These are phyloP conservation scores for Anolis apletophallus DNA, from an alignment of 2,797 vertebrate species.

Conservation along the genomic window DNA sequence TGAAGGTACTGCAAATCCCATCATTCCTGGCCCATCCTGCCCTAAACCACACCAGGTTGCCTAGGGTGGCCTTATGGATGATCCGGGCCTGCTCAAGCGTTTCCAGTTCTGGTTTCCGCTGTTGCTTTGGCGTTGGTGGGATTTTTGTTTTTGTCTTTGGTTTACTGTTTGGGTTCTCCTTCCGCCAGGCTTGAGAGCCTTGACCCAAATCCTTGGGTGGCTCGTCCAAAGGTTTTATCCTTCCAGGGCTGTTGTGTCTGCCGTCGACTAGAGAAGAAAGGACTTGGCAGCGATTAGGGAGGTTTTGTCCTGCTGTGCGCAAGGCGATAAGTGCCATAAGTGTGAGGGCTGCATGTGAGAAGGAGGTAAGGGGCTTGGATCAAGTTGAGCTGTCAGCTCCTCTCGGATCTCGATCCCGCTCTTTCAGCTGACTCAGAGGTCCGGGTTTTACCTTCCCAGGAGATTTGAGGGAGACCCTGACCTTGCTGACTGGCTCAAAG, in stretches of 20 bases:
- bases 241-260: conserved; percentile 31
- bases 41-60: too few species aligned
- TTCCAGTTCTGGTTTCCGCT: too few species aligned
- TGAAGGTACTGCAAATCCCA: too few species aligned
- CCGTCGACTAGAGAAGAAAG: conserved; percentile 17
- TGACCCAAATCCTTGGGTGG: conserved; percentile 65
- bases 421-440: conserved; percentile 86
- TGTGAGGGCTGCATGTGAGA: conserved; percentile 53
- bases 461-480: conserved; percentile 71
- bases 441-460: conserved; percentile 78
- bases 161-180: conserved; percentile 40
- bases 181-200: conserved; percentile 58
- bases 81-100: too few species aligned
- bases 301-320: conserved; percentile 67
- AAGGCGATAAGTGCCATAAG: conserved; percentile 56
- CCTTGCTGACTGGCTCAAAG: conserved; percentile 74
- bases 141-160: too few species aligned
- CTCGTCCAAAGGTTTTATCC: conserved; percentile 57
- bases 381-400: conserved; percentile 73
- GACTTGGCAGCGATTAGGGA: conserved; percentile 65
- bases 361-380: conserved; percentile 71
- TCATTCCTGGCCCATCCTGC: too few species aligned
- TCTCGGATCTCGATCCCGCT: conserved; percentile 43
- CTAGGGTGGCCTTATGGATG: too few species aligned
- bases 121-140: too few species aligned